A percentile compares a stretch with the other conserved stretches of the same genome.
Conservation (phyloP, 2,113 vertebrate species). For the Callaeas wilsoni region DNA sequence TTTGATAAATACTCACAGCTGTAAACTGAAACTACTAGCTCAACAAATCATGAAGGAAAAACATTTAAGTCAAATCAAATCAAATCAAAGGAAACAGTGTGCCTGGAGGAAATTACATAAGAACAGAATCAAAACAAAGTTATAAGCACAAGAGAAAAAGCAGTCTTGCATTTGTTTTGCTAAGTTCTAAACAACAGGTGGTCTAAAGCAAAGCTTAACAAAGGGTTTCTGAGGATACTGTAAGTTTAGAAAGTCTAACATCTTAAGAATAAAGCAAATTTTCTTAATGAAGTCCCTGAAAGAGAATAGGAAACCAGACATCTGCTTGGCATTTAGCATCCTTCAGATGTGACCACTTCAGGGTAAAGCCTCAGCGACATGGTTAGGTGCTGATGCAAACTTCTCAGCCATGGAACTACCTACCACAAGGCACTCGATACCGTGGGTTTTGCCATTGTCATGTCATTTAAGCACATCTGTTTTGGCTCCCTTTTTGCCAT, state of each 20-base stretch:
- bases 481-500: background rate
- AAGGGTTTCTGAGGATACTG: background rate
- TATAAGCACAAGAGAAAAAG: conserved; percentile 6
- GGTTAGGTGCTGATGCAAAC: background rate
- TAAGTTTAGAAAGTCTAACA: background rate
- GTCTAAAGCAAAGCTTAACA: conserved; percentile 12
- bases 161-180: conserved; percentile 11
- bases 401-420: background rate
- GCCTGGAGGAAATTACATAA: conserved; percentile 52
- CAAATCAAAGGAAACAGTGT: conserved; percentile 37
- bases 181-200: conserved; percentile 37
- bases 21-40: conserved; percentile 17
- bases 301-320: background rate
- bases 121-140: conserved; percentile 55
- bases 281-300: background rate
- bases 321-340: background rate
- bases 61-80: background rate
- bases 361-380: background rate
- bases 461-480: background rate
- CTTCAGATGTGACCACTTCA: background rate
- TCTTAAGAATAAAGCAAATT: background rate
- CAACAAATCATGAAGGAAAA: conserved; percentile 4
- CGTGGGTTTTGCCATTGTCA: background rate
- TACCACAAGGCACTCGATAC: background rate
- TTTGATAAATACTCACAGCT: conserved; percentile 3